Conservation (phyloP, 2,888 invertebrate species). For the Leptinotarsa haldemani region DNA sequence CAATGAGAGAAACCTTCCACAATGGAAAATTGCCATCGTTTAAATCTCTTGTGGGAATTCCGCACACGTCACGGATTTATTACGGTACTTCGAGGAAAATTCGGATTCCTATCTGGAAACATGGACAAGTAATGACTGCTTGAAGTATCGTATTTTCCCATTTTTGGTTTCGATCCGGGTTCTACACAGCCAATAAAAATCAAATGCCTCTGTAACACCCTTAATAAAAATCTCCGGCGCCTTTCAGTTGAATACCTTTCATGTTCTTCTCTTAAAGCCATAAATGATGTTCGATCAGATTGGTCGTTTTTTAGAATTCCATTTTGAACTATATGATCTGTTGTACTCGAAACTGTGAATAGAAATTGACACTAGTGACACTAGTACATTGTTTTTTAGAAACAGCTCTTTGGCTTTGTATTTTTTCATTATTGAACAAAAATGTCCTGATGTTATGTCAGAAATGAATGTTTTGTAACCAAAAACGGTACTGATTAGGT, state of each 20-base stretch:
- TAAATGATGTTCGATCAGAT: background rate
- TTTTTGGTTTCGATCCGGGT: background rate
- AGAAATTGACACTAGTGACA: too few relatives aligned
- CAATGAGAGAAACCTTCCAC: too few relatives aligned
- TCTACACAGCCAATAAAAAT: constrained; percentile 7
- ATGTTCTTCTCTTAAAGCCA: background rate
- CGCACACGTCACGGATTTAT: background rate
- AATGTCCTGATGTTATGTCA: too few relatives aligned
- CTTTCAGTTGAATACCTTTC: background rate
- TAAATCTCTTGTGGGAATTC: background rate
- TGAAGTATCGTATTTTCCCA: constrained; percentile 1
- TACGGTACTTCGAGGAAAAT: background rate
- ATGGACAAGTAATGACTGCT: constrained; percentile 6
- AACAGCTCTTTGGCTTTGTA: too few relatives aligned
- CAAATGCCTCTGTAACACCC: background rate
- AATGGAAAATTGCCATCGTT: background rate
- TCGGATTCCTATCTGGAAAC: background rate
- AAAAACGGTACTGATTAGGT: too few relatives aligned
- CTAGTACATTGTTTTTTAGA: too few relatives aligned
- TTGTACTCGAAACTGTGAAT: background rate
- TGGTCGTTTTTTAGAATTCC: background rate
- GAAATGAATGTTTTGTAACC: too few relatives aligned
- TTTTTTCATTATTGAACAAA: too few relatives aligned
- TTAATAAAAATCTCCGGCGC: background rate
- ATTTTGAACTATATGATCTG: background rate